phyloP scores from a whole-genome alignment of 53 echinoderm and acorn worm genomes.

The Actinopyga echinites region DNA sequence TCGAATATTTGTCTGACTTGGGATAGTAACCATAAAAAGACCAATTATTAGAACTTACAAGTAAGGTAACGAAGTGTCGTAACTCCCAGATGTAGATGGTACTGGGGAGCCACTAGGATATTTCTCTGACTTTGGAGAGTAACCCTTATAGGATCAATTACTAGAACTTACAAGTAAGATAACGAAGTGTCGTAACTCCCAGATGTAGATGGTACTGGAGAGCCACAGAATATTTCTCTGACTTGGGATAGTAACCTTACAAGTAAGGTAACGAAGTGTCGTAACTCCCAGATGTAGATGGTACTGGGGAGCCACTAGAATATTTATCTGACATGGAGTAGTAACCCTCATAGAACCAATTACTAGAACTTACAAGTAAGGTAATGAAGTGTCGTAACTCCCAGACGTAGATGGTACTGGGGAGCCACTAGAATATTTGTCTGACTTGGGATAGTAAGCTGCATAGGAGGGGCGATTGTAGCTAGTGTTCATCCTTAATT shows the following conservation, averaged over 20 bases:
- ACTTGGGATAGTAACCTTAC: conserved; percentile 73
- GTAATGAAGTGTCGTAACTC: conserved; percentile 14
- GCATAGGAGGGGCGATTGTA: conserved; percentile 90
- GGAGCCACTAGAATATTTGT: conserved; percentile 5
- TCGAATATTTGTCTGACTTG: conserved; percentile 44
- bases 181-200: conserved; percentile 16
- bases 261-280: conserved; percentile 19
- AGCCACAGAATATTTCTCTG: conserved; percentile 10
- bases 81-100: too few species aligned
- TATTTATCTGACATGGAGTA: not conserved
- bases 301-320: too few species aligned
- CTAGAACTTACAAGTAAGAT: conserved; percentile 15
- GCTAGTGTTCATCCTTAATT: conserved; percentile 74
- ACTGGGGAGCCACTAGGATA: too few species aligned
- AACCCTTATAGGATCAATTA: not conserved
- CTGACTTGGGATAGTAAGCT: conserved; percentile 74
- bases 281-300: not conserved
- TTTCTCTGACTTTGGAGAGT: not conserved
- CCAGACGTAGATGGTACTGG: not conserved
- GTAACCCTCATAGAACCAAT: not conserved
- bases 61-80: conserved; percentile 8
- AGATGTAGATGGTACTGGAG: not conserved
- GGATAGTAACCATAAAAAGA: not conserved
- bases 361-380: conserved; percentile 16
- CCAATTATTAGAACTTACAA: not conserved